Percentiles rank a stretch among this genome's conserved stretches.
Conservation (phyloP, 2,797 vertebrate genomes). For the Microchirus variegatus region DNA sequence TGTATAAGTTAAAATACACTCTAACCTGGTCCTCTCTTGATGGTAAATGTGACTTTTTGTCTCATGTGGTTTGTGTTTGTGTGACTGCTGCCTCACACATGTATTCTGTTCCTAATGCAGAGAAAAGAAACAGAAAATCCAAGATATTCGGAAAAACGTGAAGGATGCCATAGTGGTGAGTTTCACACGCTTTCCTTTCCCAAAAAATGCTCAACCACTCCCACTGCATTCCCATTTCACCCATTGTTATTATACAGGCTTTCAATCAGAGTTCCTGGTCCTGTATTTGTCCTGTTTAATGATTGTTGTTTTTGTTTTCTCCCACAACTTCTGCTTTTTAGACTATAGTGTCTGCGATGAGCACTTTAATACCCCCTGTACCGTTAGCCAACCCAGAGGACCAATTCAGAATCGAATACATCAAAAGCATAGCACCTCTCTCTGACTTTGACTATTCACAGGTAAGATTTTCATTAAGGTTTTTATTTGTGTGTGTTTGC, state of each 20-base stretch:
- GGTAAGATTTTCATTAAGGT: slow-evolving; percentile 81
- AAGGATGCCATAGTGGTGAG: slow-evolving; percentile 99
- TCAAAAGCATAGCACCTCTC: slow-evolving; percentile 98
- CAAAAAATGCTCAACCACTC: slow-evolving; percentile 27
- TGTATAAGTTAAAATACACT: slow-evolving; percentile 2
- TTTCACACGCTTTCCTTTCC: slow-evolving; percentile 42
- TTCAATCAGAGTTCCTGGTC: slow-evolving; percentile 41
- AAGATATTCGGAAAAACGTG: slow-evolving; percentile 99
- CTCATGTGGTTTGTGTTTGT: slow-evolving; percentile 28
- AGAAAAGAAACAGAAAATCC: slow-evolving; percentile 99
- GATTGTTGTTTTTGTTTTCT: slow-evolving; percentile 36
- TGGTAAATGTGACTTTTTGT: slow-evolving; percentile 28
- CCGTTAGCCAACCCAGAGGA: slow-evolving; percentile 96
- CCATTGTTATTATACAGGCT: slow-evolving; percentile 75
- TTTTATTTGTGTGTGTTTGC: slow-evolving; percentile 1
- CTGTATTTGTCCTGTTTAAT: slow-evolving; percentile 68
- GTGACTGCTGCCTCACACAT: slow-evolving; percentile 21
- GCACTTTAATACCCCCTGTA: slow-evolving; percentile 98
- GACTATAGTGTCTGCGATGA: slow-evolving; percentile 99
- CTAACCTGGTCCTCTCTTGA: slow-evolving; percentile 32
- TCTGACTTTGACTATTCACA: slow-evolving; percentile 98
- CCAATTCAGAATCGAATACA: slow-evolving; percentile 98
- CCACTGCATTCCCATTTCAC: slow-evolving; percentile 70
- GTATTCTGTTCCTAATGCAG: slow-evolving; percentile 80
- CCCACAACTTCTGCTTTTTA: slow-evolving; percentile 72